Base-by-base conservation (phyloP, 2,113 vertebrate genomes). In the Labrus mixtus region DNA sequence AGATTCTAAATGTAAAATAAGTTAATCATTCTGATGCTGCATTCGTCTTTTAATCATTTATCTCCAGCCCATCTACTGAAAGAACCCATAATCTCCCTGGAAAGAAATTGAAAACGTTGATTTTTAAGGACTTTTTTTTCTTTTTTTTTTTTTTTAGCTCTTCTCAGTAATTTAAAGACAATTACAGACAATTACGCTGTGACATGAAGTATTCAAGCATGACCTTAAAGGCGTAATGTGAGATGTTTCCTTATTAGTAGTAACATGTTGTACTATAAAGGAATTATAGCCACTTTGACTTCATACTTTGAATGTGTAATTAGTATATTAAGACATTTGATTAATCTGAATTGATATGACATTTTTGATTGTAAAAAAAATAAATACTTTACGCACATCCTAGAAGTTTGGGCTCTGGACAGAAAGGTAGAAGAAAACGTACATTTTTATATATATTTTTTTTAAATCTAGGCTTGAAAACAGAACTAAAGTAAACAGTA, bases 331-430 rank as follows among this genome's bases (percentile, higher is more conserved):
- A 58, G n/a, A 23, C 0, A n/a, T 67, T 57, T 76, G 6, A 48
- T 19, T 13, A 20, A 64, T 67, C 33, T 58, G 33, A 77, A 78
- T 80, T 25, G 79, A 58, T 39, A 25, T 76, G 63, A 83, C 68
- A 20, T 39, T 59, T 45, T 39, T 77, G 20, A 56, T 78, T 57
- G 62, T 55, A 17, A 77, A 53, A 79, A 6, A 53, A 12, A 48
- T 76, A 78, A 78, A 64, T 67, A 57, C 58, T 68, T 68, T 89
- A 89, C 89, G 77, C 82, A 93, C 89, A 84, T 89, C 85, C 87
- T 3, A 78, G 77, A 36, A 87, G 86, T 79, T 88, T 87, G 85
- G 82, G 85, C 60, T 91, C 92, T 93, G 68, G 51, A 84, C 23
- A 87, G 81, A 79, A 79, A 73, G 55, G 55, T 75, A 54, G 50